Conservation (phyloP, 2,113 vertebrate species). For the Pygoscelis adeliae region DNA sequence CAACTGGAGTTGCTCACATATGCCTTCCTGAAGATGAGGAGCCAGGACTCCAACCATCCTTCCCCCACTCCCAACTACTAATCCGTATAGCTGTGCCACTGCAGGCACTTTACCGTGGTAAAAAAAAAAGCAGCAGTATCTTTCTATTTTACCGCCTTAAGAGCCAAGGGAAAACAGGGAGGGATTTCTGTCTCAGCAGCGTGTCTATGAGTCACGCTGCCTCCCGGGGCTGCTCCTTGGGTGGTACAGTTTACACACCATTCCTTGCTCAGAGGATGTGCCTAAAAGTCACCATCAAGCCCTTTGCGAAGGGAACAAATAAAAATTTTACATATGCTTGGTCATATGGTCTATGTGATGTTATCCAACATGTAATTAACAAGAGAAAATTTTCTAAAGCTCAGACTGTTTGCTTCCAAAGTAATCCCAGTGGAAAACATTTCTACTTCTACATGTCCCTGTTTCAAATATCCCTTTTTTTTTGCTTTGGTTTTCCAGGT, state of each 20-base stretch:
- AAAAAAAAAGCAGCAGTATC: background rate
- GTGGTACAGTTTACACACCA: conserved; percentile 17
- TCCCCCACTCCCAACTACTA: background rate
- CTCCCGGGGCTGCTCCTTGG: conserved; percentile 39
- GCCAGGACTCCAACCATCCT: background rate
- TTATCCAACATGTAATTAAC: background rate
- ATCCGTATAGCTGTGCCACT: fast-evolving
- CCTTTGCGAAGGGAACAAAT: background rate
- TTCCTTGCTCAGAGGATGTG: background rate
- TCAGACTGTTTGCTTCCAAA: conserved; percentile 1
- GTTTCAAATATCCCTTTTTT: background rate
- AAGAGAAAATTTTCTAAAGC: background rate
- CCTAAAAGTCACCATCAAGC: background rate
- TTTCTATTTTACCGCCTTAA: background rate
- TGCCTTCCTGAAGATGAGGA: background rate
- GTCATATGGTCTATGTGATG: background rate
- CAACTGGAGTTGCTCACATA: background rate
- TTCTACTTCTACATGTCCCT: conserved; percentile 9
- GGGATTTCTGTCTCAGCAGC: background rate
- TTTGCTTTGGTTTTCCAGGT: background rate
- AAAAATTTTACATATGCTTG: background rate
- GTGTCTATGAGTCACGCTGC: background rate
- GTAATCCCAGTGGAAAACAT: background rate
- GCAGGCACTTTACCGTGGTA: background rate
- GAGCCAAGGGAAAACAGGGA: background rate